These are phyloP conservation scores for Acronicta leporina DNA, from an alignment of 2,888 invertebrate genomes.

Conservation along the genomic window DNA sequence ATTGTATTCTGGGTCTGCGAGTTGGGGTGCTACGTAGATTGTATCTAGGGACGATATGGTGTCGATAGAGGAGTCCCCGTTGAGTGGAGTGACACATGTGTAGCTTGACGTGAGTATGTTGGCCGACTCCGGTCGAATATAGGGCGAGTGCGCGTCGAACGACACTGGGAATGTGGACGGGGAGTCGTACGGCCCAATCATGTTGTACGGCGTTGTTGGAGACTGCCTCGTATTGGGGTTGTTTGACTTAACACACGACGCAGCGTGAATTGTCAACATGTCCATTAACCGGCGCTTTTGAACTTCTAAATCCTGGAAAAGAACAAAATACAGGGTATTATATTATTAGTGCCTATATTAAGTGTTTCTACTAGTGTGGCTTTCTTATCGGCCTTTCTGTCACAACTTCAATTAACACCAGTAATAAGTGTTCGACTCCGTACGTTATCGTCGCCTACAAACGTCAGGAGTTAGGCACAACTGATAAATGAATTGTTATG, in stretches of 20 bases:
- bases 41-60: conserved; percentile 80
- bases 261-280: conserved; percentile 93
- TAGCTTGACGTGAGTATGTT: conserved; percentile 86
- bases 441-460: conserved; percentile 55
- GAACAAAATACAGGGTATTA: conserved; percentile 21
- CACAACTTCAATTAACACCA: conserved; percentile 54
- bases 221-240: conserved; percentile 79
- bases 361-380: not conserved
- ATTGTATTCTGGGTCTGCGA: conserved; percentile 79
- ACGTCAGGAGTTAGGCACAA: conserved; percentile 44
- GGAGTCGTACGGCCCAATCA: conserved; percentile 82
- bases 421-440: conserved; percentile 53
- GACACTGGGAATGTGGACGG: conserved; percentile 81
- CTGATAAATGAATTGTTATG: conserved; percentile 53
- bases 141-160: conserved; percentile 84
- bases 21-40: conserved; percentile 77
- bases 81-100: conserved; percentile 79
- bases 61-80: conserved; percentile 81
- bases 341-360: conserved; percentile 9
- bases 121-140: conserved; percentile 86
- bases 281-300: conserved; percentile 94
- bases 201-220: conserved; percentile 79
- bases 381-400: conserved; percentile 51
- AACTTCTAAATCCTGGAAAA: conserved; percentile 92
- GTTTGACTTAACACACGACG: conserved; percentile 91